Base-by-base conservation (phyloP, 1,140 invertebrate genomes). In the Zeugodacus cucurbitae region DNA sequence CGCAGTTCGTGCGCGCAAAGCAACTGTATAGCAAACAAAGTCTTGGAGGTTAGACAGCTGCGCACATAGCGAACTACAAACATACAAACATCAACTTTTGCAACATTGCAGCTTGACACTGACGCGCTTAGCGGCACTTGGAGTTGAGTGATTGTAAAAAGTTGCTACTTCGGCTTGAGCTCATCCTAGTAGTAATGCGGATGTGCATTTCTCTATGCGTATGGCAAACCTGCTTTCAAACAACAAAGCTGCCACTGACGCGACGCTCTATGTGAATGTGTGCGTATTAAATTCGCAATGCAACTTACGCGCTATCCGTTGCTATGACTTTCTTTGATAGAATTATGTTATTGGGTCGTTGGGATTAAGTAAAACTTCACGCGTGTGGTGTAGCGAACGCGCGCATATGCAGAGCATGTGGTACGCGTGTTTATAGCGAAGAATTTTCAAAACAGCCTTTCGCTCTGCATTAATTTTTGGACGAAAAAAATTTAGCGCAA, bases 281-380 rank as follows among this genome's bases (percentile, higher is more conserved):
- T 74, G 48, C 11, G 37, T 41, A 74, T 74, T 34, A 41, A 74
- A 74, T 74, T 74, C 17, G 67, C 37, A 74, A 37, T 7, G 34
- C 34, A 41, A 20, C 7, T 34, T 41, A 32, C 17, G 34, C 67
- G 20, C 32, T 37, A 41, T 17, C 67, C 67, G 67, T 74, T 74
- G 29, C 17, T n/a, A 10, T 37, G 34, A 32, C 14, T 74, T 74
- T 74, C 7, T 22, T 74, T 41, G 17, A 20, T 37, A 34, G 34
- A 74, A 74, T 74, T 74, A 74, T 74, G 67, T 41, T 37, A 74
- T 74, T 22, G 67, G 67, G 67, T 41, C 34, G 34, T 74, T 74
- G 67, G 67, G 67, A 74, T 74, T 74, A 74, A 41, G 34, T 74
- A 34, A 37, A 74, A 34, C 34, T 74, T 5, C 32, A 37, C 37